Conservation (phyloP, 2,113 vertebrate species). For the Steatornis caripensis region DNA sequence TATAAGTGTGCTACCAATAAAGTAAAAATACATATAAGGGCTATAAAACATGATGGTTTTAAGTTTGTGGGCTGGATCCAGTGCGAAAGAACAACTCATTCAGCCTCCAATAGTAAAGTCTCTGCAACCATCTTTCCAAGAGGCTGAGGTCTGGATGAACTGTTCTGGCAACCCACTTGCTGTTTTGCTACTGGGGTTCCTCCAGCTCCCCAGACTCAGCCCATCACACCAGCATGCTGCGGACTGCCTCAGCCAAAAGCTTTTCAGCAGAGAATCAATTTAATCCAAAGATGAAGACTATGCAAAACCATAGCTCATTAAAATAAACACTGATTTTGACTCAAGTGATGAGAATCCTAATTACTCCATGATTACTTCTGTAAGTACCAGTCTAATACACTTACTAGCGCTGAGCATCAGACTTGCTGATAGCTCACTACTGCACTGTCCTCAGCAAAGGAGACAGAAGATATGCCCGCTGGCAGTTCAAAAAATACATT, state of each 20-base stretch:
- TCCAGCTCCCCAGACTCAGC: neutral
- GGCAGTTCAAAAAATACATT: neutral
- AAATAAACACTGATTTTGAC: neutral
- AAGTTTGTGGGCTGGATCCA: neutral
- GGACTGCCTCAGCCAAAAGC: neutral
- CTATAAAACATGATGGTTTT: neutral
- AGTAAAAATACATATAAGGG: neutral
- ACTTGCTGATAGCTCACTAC: neutral
- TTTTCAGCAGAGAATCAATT: neutral
- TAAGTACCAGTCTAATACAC: neutral
- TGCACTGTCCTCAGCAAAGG: neutral
- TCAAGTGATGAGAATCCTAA: neutral
- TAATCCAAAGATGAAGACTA: neutral
- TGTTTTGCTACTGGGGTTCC: neutral
- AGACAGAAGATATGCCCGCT: neutral
- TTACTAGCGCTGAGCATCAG: neutral
- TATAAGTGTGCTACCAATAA: neutral
- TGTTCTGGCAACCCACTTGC: neutral
- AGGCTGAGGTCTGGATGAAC: neutral
- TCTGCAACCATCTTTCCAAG: neutral
- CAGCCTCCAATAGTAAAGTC: neutral
- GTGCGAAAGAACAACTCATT: neutral
- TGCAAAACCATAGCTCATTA: neutral
- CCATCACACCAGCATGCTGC: neutral
- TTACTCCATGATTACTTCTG: neutral